phyloP scores from a whole-genome alignment of 1,140 invertebrate species.

The Trichoplusia ni region DNA sequence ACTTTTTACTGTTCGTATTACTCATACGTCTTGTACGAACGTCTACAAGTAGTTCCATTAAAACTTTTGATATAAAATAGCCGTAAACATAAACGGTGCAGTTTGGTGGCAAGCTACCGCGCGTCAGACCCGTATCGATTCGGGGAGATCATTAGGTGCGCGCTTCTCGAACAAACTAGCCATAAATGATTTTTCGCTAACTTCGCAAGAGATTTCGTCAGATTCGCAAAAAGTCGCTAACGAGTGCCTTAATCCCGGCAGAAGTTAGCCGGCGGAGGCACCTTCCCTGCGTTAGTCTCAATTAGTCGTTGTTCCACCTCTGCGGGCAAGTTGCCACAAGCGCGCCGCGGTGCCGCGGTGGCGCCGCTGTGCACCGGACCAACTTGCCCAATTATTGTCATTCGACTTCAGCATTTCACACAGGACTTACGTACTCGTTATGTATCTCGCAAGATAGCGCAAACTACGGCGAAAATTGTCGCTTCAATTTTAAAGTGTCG shows the following conservation, averaged over 20 bases:
- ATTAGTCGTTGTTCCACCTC: slow-evolving; percentile 57
- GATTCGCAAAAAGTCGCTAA: slow-evolving; percentile 67
- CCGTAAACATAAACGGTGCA: slow-evolving; percentile 7
- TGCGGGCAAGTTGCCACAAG: slow-evolving; percentile 38
- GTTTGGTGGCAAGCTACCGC: slow-evolving; percentile 14
- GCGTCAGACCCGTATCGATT: slow-evolving; percentile 17
- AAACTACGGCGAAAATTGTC: neutral
- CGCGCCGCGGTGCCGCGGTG: slow-evolving; percentile 37
- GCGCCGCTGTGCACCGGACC: slow-evolving; percentile 47
- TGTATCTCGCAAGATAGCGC: slow-evolving; percentile 38
- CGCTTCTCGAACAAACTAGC: slow-evolving; percentile 50
- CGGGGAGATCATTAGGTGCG: slow-evolving; percentile 17
- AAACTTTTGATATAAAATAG: slow-evolving; percentile 23
- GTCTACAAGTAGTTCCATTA: slow-evolving; percentile 23
- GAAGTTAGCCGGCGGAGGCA: slow-evolving; percentile 50
- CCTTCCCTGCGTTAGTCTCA: slow-evolving; percentile 48
- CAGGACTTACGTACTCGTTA: slow-evolving; percentile 12
- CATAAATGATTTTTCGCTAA: slow-evolving; percentile 61
- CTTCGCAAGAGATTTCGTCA: slow-evolving; percentile 62
- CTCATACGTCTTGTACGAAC: neutral
- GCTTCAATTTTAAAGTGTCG: slow-evolving; percentile 16
- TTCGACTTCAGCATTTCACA: slow-evolving; percentile 35
- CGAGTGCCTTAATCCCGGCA: slow-evolving; percentile 61
- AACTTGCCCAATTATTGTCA: slow-evolving; percentile 66
- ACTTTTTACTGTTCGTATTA: slow-evolving; percentile 5